A percentile compares a stretch with the other conserved stretches of the same genome.
These are phyloP conservation scores for Butastur rufipennis DNA, from an alignment of 2,113 vertebrate species.

Conservation along the genomic window DNA sequence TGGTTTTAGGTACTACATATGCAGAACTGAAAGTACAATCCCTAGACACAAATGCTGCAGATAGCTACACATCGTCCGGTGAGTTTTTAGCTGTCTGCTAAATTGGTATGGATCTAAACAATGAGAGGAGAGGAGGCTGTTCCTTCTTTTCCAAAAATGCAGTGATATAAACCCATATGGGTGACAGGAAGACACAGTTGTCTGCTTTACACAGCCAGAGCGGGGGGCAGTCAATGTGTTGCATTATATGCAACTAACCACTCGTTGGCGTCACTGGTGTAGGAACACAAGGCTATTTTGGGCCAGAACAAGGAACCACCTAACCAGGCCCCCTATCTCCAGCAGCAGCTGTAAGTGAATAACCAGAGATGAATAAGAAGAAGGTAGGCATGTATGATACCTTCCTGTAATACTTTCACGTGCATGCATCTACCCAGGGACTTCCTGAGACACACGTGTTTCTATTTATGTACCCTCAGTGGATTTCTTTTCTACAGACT, in stretches of 20 bases:
- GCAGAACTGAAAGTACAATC: slow-evolving; percentile 3
- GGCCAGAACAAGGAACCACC: not conserved
- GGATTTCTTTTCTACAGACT: not conserved
- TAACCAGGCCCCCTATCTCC: not conserved
- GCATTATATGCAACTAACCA: not conserved
- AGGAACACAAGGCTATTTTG: not conserved
- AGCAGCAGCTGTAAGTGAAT: not conserved
- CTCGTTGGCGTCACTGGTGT: not conserved
- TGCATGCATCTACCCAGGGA: too few relatives aligned
- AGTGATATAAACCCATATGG: not conserved
- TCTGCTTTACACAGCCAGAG: not conserved
- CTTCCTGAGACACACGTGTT: not conserved
- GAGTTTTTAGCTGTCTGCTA: not conserved
- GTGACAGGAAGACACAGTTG: not conserved
- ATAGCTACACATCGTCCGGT: not conserved
- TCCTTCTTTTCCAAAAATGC: not conserved
- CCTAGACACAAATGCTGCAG: not conserved
- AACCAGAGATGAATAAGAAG: not conserved
- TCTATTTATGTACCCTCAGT: not conserved
- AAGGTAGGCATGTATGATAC: not conserved
- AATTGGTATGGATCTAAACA: not conserved
- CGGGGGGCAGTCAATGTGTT: not conserved
- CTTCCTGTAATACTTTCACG: not conserved
- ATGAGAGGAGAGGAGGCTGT: not conserved
- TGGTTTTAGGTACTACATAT: not conserved